Percentiles rank a stretch among this genome's conserved stretches.
phyloP scores from a whole-genome alignment of 2,797 vertebrate genomes.

The Aselliscus stoliczkanus region DNA sequence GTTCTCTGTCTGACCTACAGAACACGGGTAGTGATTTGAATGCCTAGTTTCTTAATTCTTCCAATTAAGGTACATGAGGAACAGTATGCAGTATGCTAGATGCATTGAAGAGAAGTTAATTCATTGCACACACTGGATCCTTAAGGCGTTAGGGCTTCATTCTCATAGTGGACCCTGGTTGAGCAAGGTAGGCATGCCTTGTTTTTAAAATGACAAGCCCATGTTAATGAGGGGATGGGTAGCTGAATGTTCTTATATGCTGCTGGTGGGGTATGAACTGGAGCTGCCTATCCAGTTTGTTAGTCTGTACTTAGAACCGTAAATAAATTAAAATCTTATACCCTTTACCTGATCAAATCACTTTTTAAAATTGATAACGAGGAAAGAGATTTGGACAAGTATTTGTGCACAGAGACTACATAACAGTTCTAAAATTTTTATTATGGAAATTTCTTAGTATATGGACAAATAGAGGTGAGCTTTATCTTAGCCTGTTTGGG shows the following conservation, averaged over 20 bases:
- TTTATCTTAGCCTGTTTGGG: neutral
- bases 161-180: constrained; percentile 13
- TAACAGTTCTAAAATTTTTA: neutral
- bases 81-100: neutral
- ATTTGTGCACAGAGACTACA: neutral
- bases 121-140: neutral
- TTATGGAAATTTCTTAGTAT: neutral
- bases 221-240: neutral
- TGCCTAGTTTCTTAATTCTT: constrained; percentile 30
- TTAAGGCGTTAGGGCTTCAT: neutral
- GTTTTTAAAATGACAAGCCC: constrained; percentile 37
- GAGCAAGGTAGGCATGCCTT: neutral
- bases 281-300: neutral
- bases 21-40: constrained; percentile 14
- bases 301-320: neutral
- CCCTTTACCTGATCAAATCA: neutral
- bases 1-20: neutral
- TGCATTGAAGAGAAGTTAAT: constrained; percentile 18
- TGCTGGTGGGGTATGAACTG: neutral
- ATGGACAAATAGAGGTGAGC: neutral
- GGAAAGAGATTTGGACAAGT: neutral
- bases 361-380: neutral
- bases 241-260: neutral
- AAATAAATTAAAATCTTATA: neutral
- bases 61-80: neutral